Conservation (phyloP, 2,113 vertebrate species). For the Megatriorchis doriae region DNA sequence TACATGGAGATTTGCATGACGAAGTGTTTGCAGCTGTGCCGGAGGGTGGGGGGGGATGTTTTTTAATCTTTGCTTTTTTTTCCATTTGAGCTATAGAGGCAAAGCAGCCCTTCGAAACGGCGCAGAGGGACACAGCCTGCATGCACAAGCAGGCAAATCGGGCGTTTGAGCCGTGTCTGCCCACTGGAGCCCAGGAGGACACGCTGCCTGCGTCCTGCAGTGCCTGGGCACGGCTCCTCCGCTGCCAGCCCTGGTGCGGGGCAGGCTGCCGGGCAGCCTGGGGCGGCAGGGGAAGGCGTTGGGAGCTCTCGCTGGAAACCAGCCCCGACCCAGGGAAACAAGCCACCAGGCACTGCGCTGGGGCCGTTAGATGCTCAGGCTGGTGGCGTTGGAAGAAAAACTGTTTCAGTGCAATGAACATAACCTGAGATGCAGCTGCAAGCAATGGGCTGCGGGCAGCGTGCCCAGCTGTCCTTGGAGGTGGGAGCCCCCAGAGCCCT, state of each 20-base stretch:
- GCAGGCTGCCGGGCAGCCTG: not conserved
- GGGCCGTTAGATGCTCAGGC: not conserved
- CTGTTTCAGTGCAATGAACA: not conserved
- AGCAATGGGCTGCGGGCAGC: not conserved
- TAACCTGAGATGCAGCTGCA: not conserved
- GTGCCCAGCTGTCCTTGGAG: not conserved
- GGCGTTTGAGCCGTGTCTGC: not conserved
- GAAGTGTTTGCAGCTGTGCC: not conserved
- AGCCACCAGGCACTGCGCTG: fast-evolving
- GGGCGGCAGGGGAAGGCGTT: fast-evolving
- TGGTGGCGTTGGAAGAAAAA: not conserved
- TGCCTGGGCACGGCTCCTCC: not conserved
- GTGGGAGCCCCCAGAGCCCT: not conserved
- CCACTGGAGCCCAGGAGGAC: not conserved
- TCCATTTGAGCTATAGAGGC: not conserved
- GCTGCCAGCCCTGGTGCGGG: not conserved
- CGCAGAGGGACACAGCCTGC: fast-evolving
- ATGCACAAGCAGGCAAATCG: fast-evolving
- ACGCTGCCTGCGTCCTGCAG: not conserved
- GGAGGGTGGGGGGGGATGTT: not conserved
- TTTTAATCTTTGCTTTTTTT: not conserved
- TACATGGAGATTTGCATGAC: not conserved
- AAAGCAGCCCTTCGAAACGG: fast-evolving
- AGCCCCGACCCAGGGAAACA: not conserved
- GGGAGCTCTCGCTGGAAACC: not conserved